Conservation (phyloP, 1,140 invertebrate genomes). For the Drosophila neocordata region DNA sequence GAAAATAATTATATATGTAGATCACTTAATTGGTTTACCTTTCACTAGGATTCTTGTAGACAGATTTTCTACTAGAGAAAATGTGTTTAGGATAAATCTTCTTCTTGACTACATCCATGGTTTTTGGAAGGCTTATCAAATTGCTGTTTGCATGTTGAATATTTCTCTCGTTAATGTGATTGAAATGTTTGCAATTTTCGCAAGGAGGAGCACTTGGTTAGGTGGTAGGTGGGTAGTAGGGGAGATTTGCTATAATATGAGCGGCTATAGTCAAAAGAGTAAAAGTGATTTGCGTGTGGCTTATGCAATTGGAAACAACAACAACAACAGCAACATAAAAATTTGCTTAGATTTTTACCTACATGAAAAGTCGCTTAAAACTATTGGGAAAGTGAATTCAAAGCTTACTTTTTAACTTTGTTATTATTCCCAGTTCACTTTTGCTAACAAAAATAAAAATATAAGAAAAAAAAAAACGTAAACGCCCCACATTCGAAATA, state of each 20-base stretch:
- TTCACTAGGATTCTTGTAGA: neutral
- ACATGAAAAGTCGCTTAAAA: conserved; percentile 45
- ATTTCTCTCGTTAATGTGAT: conserved; percentile 30
- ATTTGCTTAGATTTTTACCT: conserved; percentile 29
- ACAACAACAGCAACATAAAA: conserved; percentile 29
- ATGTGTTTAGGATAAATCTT: too few species aligned
- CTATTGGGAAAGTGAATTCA: conserved; percentile 43
- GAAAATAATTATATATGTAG: too few species aligned
- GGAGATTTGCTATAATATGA: conserved; percentile 22
- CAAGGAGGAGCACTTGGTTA: neutral
- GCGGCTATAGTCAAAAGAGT: conserved; percentile 51
- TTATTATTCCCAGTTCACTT: conserved; percentile 3
- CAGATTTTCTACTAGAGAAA: too few species aligned
- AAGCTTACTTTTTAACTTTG: conserved; percentile 23
- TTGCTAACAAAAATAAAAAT: neutral
- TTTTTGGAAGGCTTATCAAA: conserved; percentile 18
- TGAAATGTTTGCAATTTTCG: conserved; percentile 51
- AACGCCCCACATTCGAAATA: conserved; percentile 2
- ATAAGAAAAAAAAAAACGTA: neutral
- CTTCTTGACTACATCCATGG: neutral
- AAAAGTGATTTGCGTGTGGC: conserved; percentile 65
- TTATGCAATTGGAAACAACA: conserved; percentile 60
- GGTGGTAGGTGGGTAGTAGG: neutral
- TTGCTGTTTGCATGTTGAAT: conserved; percentile 42
- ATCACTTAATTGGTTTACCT: neutral